These are phyloP conservation scores for Buathra laborator DNA, from an alignment of 2,888 invertebrate species.

Conservation along the genomic window DNA sequence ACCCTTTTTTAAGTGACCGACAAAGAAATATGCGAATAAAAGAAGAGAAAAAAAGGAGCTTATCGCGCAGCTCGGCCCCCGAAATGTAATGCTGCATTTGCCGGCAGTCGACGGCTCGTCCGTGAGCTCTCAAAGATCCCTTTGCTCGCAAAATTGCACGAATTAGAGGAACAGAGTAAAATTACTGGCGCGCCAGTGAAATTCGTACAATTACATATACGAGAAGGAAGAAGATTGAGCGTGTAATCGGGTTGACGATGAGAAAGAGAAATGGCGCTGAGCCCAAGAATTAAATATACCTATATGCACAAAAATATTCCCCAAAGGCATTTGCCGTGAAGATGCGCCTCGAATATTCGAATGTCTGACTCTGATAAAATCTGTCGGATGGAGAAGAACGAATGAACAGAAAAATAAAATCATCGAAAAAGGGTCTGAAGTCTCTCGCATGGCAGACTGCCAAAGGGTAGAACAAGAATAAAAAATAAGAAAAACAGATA, in stretches of 20 bases:
- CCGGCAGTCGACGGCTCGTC: constrained; percentile 45
- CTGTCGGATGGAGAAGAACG: constrained; percentile 41
- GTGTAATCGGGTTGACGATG: constrained; percentile 48
- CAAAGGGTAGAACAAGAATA: constrained; percentile 19
- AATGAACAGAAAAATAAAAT: constrained; percentile 18
- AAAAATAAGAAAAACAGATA: constrained; percentile 28
- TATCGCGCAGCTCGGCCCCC: constrained; percentile 28
- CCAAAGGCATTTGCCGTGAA: constrained; percentile 7
- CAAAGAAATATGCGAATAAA: constrained; percentile 48
- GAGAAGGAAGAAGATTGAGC: constrained; percentile 36
- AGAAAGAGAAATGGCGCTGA: constrained; percentile 7
- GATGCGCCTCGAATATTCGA: constrained; percentile 41
- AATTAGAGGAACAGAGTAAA: constrained; percentile 76
- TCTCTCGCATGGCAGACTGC: constrained; percentile 11
- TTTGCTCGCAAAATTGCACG: constrained; percentile 74
- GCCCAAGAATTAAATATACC: not conserved
- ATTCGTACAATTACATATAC: constrained; percentile 71
- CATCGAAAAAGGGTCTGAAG: constrained; percentile 37
- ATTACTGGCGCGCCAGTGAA: constrained; percentile 71
- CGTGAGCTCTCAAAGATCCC: not conserved
- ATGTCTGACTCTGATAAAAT: constrained; percentile 59
- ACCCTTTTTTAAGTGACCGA: constrained; percentile 28
- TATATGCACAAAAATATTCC: constrained; percentile 1
- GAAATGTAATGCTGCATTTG: constrained; percentile 15
- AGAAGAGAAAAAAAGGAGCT: constrained; percentile 22